Conservation (phyloP, 2,888 invertebrate species). For the Pherbina coryleti region DNA sequence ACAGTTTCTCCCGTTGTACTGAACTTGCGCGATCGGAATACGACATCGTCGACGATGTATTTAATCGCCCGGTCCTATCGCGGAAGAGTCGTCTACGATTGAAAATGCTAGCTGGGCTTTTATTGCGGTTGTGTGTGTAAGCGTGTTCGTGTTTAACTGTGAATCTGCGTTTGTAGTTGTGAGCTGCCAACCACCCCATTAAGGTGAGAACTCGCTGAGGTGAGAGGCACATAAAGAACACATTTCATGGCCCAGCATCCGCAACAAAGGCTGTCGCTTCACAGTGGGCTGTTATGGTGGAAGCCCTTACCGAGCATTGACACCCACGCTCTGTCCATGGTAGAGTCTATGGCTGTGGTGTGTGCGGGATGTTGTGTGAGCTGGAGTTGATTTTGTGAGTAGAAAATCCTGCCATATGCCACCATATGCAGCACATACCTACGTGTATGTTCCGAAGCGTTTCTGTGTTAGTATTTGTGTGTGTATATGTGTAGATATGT, state of each 20-base stretch:
- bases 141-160: not conserved
- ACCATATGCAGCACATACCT: slow-evolving; percentile 8
- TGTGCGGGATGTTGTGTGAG: not conserved
- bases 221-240: slow-evolving; percentile 8
- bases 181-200: not conserved
- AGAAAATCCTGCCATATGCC: slow-evolving; percentile 18
- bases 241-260: slow-evolving; percentile 4
- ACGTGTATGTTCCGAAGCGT: not conserved
- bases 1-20: no score
- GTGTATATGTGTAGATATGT: not conserved
- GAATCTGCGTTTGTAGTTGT: no score
- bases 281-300: not conserved
- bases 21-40: no score
- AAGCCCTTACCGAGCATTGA: not conserved
- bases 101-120: no score
- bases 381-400: not conserved
- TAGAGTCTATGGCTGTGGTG: not conserved
- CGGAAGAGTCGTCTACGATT: no score
- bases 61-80: no score
- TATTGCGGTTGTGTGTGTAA: not conserved
- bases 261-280: not conserved
- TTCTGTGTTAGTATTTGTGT: not conserved
- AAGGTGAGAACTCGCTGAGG: slow-evolving; percentile 22
- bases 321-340: not conserved
- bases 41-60: no score